Evolutionary conservation across 2,113 vertebrate species (phyloP).

Genomic region (Leiothrix lutea): DNA sequence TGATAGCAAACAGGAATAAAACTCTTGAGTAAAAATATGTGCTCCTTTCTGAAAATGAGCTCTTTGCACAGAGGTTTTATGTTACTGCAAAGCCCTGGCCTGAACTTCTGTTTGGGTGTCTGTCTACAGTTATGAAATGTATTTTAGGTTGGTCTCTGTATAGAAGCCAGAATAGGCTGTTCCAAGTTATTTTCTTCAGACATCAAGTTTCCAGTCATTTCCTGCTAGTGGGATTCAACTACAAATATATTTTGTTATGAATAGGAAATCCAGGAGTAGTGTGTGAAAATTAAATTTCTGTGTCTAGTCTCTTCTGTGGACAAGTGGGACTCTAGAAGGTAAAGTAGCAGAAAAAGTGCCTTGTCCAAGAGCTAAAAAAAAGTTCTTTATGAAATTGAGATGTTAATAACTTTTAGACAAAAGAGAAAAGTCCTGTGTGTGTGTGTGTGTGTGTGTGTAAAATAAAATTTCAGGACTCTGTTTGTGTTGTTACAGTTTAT

Average conservation of each 20-base stretch:
- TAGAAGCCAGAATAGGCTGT: background rate
- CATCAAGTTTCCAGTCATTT: background rate
- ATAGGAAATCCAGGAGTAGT: background rate
- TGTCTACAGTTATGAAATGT: background rate
- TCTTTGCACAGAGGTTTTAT: background rate
- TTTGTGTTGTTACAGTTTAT: constrained; percentile 81
- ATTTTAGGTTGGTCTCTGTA: background rate
- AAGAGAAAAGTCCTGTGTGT: background rate
- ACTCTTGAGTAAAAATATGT: background rate
- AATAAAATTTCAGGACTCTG: background rate
- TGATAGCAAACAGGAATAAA: background rate
- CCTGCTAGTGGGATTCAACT: background rate
- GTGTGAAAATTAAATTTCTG: background rate
- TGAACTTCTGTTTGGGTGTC: background rate
- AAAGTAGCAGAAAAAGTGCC: background rate
- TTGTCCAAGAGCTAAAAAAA: background rate
- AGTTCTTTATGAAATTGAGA: background rate
- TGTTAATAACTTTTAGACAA: background rate
- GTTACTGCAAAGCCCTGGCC: background rate
- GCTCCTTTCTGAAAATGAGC: background rate
- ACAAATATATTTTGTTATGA: background rate
- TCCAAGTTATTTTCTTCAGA: background rate
- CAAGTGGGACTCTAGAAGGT: background rate
- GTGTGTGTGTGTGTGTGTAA: background rate
- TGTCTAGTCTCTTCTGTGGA: background rate